Base-by-base conservation (phyloP, 1,140 invertebrate species). In the Potamilus streckersoni region DNA sequence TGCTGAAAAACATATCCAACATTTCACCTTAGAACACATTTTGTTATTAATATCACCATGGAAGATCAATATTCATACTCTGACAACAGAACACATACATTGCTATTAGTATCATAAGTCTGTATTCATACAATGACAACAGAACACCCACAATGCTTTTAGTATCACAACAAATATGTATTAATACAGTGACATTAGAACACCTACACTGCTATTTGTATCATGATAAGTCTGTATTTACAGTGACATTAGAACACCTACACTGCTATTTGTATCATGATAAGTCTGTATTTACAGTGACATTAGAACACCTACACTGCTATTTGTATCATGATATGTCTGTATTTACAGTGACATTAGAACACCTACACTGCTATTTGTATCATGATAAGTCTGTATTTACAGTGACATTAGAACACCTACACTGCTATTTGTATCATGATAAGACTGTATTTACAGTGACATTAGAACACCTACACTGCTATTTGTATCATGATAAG, bases 141-240 rank as follows among this genome's bases (percentile, higher is more conserved):
- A 63, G 62, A 85, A 81, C 19, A 82, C 64, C 71, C 83, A 81
- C 31, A 31, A 76, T 2, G 80, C 82, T 71, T 65, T 82, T 57
- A 78, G 71, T 68, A 71, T 85, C 17, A 80, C 74, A 20, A 68
- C 77, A 6, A 85, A 85, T 12, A 80, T 75, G n/a, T 71, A 63
- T 31, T 80, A 69, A 11, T 62, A 61, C 67, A 80, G 82, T 87
- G 76, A 66, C 74, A 77, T 55, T 63, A n/a, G 60, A 77, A 70
- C 38, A 71, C 15, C 8, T 66, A n/a, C 13, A 55, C 55, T n/a
- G 27, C n/a, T 57, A 19, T 31, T 19, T 3, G 16, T 31, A 31
- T 6, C 62, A 61, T 11, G 12, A 23, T 3, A 66, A 20, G 5
- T n/a, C 16, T 66, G 4, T 17, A 11, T 6, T 66, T 4, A 23